These are phyloP conservation scores for Desmophyllum pertusum DNA, from an alignment of 92 coral and sea anemone species.

Conservation along the genomic window DNA sequence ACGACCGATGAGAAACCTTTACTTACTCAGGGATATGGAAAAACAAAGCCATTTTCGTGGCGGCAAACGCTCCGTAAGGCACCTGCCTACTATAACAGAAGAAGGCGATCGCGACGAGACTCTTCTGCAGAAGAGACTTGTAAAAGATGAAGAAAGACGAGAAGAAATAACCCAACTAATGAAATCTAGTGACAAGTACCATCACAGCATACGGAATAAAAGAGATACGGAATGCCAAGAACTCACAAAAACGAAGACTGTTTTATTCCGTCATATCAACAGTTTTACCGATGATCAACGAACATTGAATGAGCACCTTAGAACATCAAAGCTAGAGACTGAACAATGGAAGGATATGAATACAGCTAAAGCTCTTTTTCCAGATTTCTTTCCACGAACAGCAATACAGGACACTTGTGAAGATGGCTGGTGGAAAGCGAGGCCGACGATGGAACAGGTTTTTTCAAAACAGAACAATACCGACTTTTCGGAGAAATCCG, in stretches of 20 bases:
- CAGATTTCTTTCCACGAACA: constrained; percentile 33
- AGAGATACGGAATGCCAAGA: not conserved
- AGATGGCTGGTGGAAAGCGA: constrained; percentile 13
- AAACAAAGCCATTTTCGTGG: not conserved
- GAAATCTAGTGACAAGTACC: not conserved
- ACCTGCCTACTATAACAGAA: constrained; percentile 19
- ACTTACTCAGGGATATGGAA: not conserved
- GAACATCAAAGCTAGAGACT: not conserved
- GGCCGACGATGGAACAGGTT: constrained; percentile 28
- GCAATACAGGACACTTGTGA: not conserved
- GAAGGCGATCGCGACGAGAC: not conserved
- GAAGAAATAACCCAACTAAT: not conserved
- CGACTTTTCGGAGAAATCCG: not conserved
- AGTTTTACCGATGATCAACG: not conserved
- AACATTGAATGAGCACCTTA: not conserved
- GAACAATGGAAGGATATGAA: not conserved
- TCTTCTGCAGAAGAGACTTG: not conserved
- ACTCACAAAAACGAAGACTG: too few relatives aligned
- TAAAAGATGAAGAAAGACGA: not conserved
- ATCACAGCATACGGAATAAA: not conserved
- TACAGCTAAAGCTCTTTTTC: constrained; percentile 20
- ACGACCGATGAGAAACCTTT: not conserved
- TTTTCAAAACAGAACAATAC: constrained; percentile 15
- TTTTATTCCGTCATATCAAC: not conserved
- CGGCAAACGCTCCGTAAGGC: not conserved